Conservation (phyloP, 2,797 vertebrate genomes). For the Hydrolagus colliei region DNA sequence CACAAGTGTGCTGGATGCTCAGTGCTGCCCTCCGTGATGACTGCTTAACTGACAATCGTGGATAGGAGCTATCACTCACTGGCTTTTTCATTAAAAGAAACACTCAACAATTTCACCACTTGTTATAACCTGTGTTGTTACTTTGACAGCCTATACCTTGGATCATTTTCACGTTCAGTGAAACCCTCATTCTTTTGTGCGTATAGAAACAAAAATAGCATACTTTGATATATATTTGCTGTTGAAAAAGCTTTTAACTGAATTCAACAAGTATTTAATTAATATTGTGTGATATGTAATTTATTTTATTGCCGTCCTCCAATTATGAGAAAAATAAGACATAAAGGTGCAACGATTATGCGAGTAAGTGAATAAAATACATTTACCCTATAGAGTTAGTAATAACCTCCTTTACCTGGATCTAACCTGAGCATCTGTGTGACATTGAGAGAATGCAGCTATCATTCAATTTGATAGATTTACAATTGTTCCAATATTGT, state of each 20-base stretch:
- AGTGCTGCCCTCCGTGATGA: slow-evolving; percentile 38
- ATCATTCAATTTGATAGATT: slow-evolving; percentile 7
- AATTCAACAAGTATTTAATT: slow-evolving; percentile 28
- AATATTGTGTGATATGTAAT: slow-evolving; percentile 43
- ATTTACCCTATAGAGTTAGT: background rate
- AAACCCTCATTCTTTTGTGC: slow-evolving; percentile 14
- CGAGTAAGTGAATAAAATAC: slow-evolving; percentile 19
- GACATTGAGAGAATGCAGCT: background rate
- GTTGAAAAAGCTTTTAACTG: slow-evolving; percentile 25
- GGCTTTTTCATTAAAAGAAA: slow-evolving; percentile 37
- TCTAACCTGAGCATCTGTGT: slow-evolving; percentile 18
- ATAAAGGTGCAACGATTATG: slow-evolving; percentile 44
- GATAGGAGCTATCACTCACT: slow-evolving; percentile 45
- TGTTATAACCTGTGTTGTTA: slow-evolving; percentile 13
- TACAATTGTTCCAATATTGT: slow-evolving; percentile 6
- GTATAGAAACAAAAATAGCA: slow-evolving; percentile 14
- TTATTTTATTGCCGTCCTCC: slow-evolving; percentile 37
- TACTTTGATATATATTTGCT: slow-evolving; percentile 20
- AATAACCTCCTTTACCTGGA: slow-evolving; percentile 19
- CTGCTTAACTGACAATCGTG: slow-evolving; percentile 45
- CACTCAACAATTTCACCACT: background rate
- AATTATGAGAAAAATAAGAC: slow-evolving; percentile 26
- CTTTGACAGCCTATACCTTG: slow-evolving; percentile 20
- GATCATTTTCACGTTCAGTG: slow-evolving; percentile 16
- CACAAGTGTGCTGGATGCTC: background rate